Evolutionary conservation across 2,888 invertebrate genomes (phyloP), one percentile per base, ranked within the genome.

Genomic region (Hypselothyrea guttata): DNA sequence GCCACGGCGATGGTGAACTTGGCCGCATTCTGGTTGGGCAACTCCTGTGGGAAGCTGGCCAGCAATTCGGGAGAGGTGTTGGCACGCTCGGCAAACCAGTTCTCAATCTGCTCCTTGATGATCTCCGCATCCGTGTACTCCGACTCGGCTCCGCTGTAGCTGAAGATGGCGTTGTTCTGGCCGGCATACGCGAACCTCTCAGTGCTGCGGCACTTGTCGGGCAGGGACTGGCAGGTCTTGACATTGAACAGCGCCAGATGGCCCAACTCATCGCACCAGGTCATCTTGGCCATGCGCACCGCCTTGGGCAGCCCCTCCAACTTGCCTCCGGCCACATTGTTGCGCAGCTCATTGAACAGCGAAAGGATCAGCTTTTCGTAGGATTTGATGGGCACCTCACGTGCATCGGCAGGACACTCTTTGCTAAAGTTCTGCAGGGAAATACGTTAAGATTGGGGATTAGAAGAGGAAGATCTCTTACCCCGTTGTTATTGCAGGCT

Each of bases 251-350:
- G 33, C 0, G 81, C 81, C 55, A 81, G 33, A 11, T 63, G 46
- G 8, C 74, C 45, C 4, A 81, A 68, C 42, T 81, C 81, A 16
- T 71, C 63, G 41, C 71, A 70, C 79, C 81, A 81, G 1, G 57
- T 42, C 73, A 81, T 81, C 49, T 79, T 75, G 7, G 81, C 79
- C 79, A 81, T 81, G 7, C 79, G 77, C 0, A 42, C 47, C 2
- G 76, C 76, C 27, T 64, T 76, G 4, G 76, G 73, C 1, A 74
- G 11, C 4, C 69, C 67, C 4, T 71, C 71, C 18, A 70, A 38
- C 0, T 11, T 7, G 4, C 75, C 75, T 2, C 74, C 66, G 12
- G 75, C 77, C 4, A 76, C 57, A 1, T 42, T 68, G 28, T 76
- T 71, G 1, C 75, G 69, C 7, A 77, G 30, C 7, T 71, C 74